Conservation (phyloP, 2,113 vertebrate genomes). For the Vidua macroura region DNA sequence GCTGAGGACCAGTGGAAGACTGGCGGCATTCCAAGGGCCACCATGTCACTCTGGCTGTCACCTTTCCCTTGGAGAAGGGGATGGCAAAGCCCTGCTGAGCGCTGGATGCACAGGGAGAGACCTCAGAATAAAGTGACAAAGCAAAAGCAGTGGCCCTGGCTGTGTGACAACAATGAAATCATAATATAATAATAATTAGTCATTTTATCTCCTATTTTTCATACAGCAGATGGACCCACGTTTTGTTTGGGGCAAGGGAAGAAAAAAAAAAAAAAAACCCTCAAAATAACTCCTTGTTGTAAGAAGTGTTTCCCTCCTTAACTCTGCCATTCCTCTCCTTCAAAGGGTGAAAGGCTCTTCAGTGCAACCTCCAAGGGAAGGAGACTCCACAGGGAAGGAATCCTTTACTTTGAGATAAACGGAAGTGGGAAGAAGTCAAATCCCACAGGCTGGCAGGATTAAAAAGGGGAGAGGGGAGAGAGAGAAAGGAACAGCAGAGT, state of each 20-base stretch:
- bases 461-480: constrained; percentile 28
- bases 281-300: neutral
- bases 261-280: neutral
- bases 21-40: neutral
- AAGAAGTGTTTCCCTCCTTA: neutral
- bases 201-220: neutral
- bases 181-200: neutral
- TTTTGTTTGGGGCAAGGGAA: neutral
- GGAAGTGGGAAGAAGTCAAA: constrained; percentile 26
- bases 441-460: constrained; percentile 17
- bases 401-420: constrained; percentile 34
- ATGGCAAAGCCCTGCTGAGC: neutral
- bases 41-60: neutral
- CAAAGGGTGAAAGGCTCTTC: constrained; percentile 35
- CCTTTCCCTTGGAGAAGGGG: neutral
- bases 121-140: neutral
- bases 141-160: constrained; percentile 7
- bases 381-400: constrained; percentile 38
- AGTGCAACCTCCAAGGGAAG: constrained; percentile 48
- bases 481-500: constrained; percentile 36
- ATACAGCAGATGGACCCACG: constrained; percentile 22
- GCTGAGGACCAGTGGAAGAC: rapidly evolving
- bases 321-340: constrained; percentile 8
- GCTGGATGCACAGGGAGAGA: neutral
- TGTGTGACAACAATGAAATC: neutral